These are phyloP conservation scores for Lophura nycthemera DNA, from an alignment of 2,113 vertebrate genomes.

Conservation along the genomic window DNA sequence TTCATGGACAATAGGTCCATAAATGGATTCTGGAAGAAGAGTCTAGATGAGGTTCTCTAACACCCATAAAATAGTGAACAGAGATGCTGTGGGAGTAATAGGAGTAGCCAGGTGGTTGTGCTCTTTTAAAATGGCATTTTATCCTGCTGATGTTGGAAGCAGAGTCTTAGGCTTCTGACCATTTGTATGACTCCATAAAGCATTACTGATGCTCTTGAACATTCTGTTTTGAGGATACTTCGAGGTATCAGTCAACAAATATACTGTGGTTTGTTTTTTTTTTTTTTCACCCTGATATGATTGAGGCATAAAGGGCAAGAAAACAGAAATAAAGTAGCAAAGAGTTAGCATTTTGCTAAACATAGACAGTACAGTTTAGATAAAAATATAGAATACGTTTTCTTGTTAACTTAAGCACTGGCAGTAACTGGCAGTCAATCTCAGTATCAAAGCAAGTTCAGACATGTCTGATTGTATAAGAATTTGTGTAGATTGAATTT, in stretches of 20 bases:
- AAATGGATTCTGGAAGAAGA: not conserved
- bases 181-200: not conserved
- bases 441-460: not conserved
- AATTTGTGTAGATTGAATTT: not conserved
- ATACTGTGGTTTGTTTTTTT: not conserved
- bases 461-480: not conserved
- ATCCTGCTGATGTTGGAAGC: not conserved
- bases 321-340: not conserved
- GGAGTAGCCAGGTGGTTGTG: not conserved
- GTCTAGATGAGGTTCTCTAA: not conserved
- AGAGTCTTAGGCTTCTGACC: not conserved
- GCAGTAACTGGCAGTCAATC: not conserved
- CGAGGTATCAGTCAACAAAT: not conserved
- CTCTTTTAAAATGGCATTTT: not conserved
- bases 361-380: not conserved
- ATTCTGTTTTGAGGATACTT: not conserved
- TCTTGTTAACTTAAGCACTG: not conserved
- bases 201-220: not conserved
- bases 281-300: not conserved
- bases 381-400: not conserved
- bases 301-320: not conserved
- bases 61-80: not conserved
- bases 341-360: not conserved
- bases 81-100: not conserved
- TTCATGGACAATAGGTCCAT: not conserved